phyloP scores from a whole-genome alignment of 2,113 vertebrate species.

The Phycodurus eques region DNA sequence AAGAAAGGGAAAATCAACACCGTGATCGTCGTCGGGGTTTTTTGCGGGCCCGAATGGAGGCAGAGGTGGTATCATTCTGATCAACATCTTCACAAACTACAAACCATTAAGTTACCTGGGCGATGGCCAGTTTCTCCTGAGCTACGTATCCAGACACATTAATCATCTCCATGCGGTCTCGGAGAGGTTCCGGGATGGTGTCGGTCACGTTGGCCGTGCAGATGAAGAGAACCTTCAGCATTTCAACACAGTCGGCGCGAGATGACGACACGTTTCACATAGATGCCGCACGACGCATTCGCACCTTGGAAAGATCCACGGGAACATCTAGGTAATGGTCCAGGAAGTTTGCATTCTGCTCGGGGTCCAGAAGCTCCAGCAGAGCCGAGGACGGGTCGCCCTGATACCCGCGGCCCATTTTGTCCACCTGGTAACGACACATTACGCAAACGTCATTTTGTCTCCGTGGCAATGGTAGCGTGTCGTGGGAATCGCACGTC shows the following conservation, averaged over 20 bases:
- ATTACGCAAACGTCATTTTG: background rate
- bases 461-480: background rate
- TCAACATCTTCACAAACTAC: background rate
- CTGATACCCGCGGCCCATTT: conserved; percentile 96
- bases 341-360: conserved; percentile 95
- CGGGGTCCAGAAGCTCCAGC: conserved; percentile 91
- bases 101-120: conserved; percentile 75
- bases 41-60: background rate
- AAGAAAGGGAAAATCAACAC: background rate
- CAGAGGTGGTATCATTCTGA: background rate
- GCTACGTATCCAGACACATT: conserved; percentile 95
- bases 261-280: background rate
- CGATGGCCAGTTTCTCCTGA: conserved; percentile 95
- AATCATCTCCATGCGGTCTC: conserved; percentile 99
- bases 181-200: conserved; percentile 93
- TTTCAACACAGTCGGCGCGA: conserved; percentile 6
- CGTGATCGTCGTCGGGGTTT: background rate
- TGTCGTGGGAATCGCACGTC: no score
- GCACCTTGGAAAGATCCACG: conserved; percentile 92
- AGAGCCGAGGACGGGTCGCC: conserved; percentile 94
- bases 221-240: conserved; percentile 88
- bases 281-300: background rate
- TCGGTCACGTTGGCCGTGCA: conserved; percentile 94
- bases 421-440: conserved; percentile 84
- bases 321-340: conserved; percentile 97